Evolutionary conservation across 2,113 vertebrate genomes (phyloP), one percentile per base, ranked within the genome.

Genomic region (Melanocharis versteri): DNA sequence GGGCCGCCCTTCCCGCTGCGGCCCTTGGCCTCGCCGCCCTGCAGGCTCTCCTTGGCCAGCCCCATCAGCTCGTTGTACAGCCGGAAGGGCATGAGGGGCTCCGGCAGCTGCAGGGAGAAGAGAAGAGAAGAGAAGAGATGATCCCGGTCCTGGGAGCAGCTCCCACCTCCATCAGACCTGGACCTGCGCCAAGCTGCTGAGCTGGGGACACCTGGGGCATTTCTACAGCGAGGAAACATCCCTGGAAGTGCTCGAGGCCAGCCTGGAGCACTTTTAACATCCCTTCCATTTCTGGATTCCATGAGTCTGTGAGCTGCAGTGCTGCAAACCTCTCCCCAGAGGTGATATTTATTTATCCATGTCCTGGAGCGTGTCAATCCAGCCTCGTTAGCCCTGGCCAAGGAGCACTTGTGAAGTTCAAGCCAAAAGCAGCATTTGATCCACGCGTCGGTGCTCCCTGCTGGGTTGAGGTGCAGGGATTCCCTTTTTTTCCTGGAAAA

Each of bases 31-130:
- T 98, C 98, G 0, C 98, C 94, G 0, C 97, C 96, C 88, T 99
- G 98, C 78, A 99, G 78, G 91, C 98, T 99, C 89, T 99, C 99
- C 94, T 99, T 99, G 83, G 99, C 99, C 96, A 99, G 95, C 13
- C 99, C 99, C 98, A 99, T 99, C 37, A 99, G 98, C 73, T 96
- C 98, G 28, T 99, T 99, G 97, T 99, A 99, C 47, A 99, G 86
- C 21, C 97, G 98, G 97, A 99, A 99, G 4, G 98, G 98, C 97
- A 99, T 97, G 26, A 99, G 97, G 8, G 99, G 99, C 97, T 99
- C 99, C 0, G 99, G 99, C 69, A 99, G 98, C 99, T 99, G 97
- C 19, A 6, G 35, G 4, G 5, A 78, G 31, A 31, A 13, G 7
- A 31, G 70, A 11, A 23, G 33, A 31, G 31, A 42, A 20, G 9